A percentile compares a stretch with the other conserved stretches of the same genome.
These are phyloP conservation scores for Halictus ligatus DNA, from an alignment of 2,888 invertebrate species.

Conservation along the genomic window DNA sequence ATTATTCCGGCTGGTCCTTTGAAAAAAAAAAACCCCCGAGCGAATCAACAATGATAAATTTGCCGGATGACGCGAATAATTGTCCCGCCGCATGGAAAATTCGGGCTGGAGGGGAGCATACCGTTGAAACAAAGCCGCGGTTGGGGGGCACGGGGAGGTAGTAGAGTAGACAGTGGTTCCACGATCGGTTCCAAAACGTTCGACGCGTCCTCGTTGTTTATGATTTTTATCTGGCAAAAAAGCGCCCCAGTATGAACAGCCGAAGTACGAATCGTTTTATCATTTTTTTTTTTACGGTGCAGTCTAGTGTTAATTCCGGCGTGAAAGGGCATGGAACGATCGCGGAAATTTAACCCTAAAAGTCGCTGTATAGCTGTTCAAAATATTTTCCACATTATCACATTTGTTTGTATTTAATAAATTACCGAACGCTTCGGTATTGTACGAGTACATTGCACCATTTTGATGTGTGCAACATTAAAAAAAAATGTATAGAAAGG, in stretches of 20 bases:
- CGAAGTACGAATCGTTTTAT: neutral
- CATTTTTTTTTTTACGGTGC: too few relatives aligned
- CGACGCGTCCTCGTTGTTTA: neutral
- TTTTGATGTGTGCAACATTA: too few relatives aligned
- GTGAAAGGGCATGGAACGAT: conserved; percentile 40
- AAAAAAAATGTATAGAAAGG: too few relatives aligned
- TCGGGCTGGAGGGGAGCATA: neutral
- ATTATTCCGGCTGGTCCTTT: conserved; percentile 35
- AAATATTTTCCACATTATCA: too few relatives aligned
- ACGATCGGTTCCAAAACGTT: conserved; percentile 15
- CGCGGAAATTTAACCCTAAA: conserved; percentile 61
- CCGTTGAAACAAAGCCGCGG: conserved; percentile 29
- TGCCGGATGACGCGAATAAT: conserved; percentile 45
- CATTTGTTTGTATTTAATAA: too few relatives aligned
- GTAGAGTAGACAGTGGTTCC: neutral
- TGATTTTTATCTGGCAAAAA: neutral
- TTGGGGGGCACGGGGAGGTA: neutral
- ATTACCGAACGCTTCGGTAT: too few relatives aligned
- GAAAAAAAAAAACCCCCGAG: conserved; percentile 13
- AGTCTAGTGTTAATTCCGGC: conserved; percentile 24
- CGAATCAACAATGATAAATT: conserved; percentile 57
- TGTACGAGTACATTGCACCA: too few relatives aligned
- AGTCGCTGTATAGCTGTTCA: too few relatives aligned
- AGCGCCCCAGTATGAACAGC: neutral
- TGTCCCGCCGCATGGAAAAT: conserved; percentile 7